Conservation (phyloP, 2,888 invertebrate genomes). For the Lycocerus yunnanus region DNA sequence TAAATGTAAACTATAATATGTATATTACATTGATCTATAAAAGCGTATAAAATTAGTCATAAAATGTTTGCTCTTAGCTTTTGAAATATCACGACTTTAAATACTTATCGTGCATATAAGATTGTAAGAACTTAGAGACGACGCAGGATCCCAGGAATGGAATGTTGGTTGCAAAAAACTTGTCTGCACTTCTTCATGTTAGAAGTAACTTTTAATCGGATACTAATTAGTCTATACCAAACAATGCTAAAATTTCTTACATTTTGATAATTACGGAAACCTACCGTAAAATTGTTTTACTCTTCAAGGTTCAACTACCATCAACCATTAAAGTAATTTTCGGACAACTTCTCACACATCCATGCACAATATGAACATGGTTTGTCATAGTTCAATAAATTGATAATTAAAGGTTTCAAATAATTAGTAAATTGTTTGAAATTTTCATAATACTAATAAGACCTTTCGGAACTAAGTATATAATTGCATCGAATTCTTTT, state of each 20-base stretch:
- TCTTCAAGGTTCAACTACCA: not conserved
- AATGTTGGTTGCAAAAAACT: constrained; percentile 9
- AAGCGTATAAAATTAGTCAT: constrained; percentile 8
- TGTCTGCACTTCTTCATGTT: constrained; percentile 16
- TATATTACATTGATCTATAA: constrained; percentile 7
- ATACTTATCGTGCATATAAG: constrained; percentile 10
- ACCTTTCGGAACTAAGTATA: not conserved
- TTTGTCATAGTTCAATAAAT: not conserved
- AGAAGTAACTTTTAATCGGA: constrained; percentile 10
- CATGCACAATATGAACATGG: not conserved
- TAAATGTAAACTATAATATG: not conserved
- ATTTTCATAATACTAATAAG: not conserved
- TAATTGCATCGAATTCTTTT: not conserved
- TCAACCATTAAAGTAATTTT: not conserved
- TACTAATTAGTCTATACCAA: constrained; percentile 13
- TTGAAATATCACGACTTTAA: constrained; percentile 13
- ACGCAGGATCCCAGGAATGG: constrained; percentile 5
- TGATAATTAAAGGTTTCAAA: not conserved
- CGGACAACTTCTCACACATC: not conserved
- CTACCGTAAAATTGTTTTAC: not conserved
- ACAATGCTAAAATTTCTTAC: constrained; percentile 5
- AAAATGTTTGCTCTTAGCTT: constrained; percentile 5
- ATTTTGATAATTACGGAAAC: not conserved
- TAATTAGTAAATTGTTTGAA: not conserved
- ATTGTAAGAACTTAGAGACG: constrained; percentile 11